Percentiles rank a stretch among this genome's conserved stretches.
phyloP scores from a whole-genome alignment of 2,113 vertebrate species.

The Semnornis frantzii region DNA sequence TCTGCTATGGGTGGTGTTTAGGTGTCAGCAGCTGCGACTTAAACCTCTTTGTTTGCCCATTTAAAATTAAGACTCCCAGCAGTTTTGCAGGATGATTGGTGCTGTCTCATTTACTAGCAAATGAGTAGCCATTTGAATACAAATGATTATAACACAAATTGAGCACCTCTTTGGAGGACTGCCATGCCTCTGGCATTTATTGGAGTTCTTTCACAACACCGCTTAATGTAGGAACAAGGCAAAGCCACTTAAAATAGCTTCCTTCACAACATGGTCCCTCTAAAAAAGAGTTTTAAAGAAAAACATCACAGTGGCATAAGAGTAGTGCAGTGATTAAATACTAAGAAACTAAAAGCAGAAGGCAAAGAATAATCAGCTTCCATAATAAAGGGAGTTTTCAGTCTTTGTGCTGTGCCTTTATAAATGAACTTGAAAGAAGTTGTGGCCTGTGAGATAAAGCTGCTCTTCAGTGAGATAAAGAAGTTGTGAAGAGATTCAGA shows the following conservation, averaged over 20 bases:
- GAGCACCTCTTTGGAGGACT: not conserved
- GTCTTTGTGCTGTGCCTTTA: not conserved
- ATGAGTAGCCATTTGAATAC: not conserved
- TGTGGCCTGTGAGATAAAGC: not conserved
- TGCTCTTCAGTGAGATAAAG: not conserved
- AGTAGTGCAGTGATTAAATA: not conserved
- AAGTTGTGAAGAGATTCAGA: not conserved
- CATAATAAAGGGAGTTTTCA: not conserved
- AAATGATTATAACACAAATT: not conserved
- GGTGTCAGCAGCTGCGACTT: not conserved
- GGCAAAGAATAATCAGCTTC: not conserved
- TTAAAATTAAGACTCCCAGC: not conserved
- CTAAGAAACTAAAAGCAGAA: not conserved
- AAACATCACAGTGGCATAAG: not conserved
- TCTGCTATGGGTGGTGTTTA: not conserved
- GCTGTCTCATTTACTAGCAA: not conserved
- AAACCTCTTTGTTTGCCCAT: not conserved
- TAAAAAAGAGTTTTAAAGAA: not conserved
- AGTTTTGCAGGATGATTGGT: not conserved
- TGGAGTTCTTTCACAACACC: not conserved
- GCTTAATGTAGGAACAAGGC: not conserved
- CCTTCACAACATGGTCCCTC: not conserved
- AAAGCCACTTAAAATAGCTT: not conserved
- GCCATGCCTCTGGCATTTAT: not conserved
- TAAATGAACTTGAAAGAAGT: not conserved